phyloP scores from a whole-genome alignment of 2,888 invertebrate species.

The Atethmia centrago region DNA sequence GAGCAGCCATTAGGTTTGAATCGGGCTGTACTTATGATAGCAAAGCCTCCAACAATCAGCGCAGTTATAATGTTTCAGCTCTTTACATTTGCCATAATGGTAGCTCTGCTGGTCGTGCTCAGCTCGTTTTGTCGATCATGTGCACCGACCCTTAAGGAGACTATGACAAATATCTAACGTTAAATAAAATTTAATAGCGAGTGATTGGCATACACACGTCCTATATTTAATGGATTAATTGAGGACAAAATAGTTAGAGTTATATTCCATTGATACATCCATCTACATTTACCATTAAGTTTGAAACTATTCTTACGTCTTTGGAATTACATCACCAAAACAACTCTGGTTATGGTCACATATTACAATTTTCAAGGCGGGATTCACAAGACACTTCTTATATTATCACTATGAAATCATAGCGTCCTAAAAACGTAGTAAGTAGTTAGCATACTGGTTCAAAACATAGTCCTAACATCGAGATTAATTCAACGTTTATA shows the following conservation, averaged over 20 bases:
- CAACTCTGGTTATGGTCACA: conserved; percentile 89
- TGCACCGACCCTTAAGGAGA: conserved; percentile 47
- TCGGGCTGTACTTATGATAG: not conserved
- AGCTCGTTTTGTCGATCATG: not conserved
- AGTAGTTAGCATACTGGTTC: conserved; percentile 67
- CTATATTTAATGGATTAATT: conserved; percentile 65
- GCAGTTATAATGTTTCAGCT: not conserved
- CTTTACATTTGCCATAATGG: not conserved
- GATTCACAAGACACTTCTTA: conserved; percentile 76
- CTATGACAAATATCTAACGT: conserved; percentile 63
- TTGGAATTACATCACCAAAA: conserved; percentile 91
- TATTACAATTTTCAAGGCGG: conserved; percentile 86
- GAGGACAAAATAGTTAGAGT: conserved; percentile 61
- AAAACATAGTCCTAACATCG: conserved; percentile 59
- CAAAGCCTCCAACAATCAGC: not conserved
- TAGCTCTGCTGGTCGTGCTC: not conserved
- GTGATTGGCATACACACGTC: conserved; percentile 70
- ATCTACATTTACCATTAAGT: conserved; percentile 79
- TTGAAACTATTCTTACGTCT: conserved; percentile 89
- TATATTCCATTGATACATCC: conserved; percentile 67
- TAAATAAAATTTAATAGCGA: conserved; percentile 69
- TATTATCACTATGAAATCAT: conserved; percentile 60
- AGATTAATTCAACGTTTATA: conserved; percentile 60
- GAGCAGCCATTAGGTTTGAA: too few relatives aligned
- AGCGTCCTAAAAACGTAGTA: conserved; percentile 62